A percentile compares a stretch with the other conserved stretches of the same genome.
These are phyloP conservation scores for Gorsachius goisagi DNA, from an alignment of 2,113 vertebrate species.

Conservation along the genomic window DNA sequence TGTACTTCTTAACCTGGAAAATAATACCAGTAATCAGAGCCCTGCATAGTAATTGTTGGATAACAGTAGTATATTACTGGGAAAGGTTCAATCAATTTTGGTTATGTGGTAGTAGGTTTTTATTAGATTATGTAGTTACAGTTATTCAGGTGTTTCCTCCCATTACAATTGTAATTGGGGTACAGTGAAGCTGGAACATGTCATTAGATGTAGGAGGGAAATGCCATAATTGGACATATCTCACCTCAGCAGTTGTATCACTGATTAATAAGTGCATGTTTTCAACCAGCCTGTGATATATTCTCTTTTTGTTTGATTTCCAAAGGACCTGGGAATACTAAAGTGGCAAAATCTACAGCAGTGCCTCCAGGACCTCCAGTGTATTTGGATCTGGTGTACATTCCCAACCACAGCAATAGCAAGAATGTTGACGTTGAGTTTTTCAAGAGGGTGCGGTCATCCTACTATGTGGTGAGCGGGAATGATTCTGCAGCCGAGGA, in stretches of 20 bases:
- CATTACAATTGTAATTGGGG: not conserved
- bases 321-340: constrained; percentile 81
- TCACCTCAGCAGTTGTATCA: not conserved
- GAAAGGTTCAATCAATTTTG: not conserved
- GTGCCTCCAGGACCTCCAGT: constrained; percentile 89
- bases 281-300: not conserved
- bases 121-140: not conserved
- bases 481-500: constrained; percentile 90
- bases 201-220: not conserved
- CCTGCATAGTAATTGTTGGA: not conserved
- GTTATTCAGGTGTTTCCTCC: not conserved
- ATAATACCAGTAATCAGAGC: not conserved
- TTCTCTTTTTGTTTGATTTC: constrained; percentile 17
- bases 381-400: constrained; percentile 96
- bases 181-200: not conserved
- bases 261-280: not conserved
- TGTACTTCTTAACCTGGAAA: not conserved
- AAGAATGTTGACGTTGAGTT: constrained; percentile 96
- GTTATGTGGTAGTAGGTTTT: not conserved
- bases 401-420: constrained; percentile 96
- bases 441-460: constrained; percentile 92
- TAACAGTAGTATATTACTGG: not conserved
- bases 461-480: constrained; percentile 97
- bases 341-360: constrained; percentile 74
- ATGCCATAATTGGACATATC: not conserved